Conservation (phyloP, 1,140 invertebrate species). For the Dendroctonus valens region DNA sequence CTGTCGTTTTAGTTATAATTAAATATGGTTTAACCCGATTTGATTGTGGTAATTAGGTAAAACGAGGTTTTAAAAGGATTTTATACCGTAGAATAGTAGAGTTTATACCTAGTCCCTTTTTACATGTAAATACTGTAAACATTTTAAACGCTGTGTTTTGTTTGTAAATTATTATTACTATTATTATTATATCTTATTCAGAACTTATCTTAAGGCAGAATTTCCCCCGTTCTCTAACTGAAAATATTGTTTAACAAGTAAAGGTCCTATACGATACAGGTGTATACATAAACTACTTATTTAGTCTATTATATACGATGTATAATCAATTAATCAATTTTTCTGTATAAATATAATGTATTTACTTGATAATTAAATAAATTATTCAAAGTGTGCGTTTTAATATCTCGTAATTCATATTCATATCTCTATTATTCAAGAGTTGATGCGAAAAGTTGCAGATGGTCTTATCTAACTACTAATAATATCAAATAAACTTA, state of each 20-base stretch:
- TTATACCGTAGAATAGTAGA: slow-evolving; percentile 20
- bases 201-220: neutral
- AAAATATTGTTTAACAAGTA: slow-evolving; percentile 17
- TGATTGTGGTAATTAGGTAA: slow-evolving; percentile 2
- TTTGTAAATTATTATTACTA: slow-evolving; percentile 8
- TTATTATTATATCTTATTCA: slow-evolving; percentile 8
- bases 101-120: slow-evolving; percentile 27
- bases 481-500: too few species aligned
- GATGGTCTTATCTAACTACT: too few species aligned
- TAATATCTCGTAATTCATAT: too few species aligned
- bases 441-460: too few species aligned
- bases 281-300: slow-evolving; percentile 31
- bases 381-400: slow-evolving; percentile 7
- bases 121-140: slow-evolving; percentile 21
- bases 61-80: slow-evolving; percentile 17
- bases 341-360: slow-evolving; percentile 33
- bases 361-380: slow-evolving; percentile 32
- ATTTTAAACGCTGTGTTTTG: slow-evolving; percentile 24
- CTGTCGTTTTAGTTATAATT: neutral
- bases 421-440: too few species aligned
- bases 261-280: slow-evolving; percentile 30
- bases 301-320: slow-evolving; percentile 21
- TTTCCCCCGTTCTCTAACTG: slow-evolving; percentile 17
- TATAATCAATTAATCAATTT: slow-evolving; percentile 33
- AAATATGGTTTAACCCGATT: neutral